Evolutionary conservation across 2,113 vertebrate genomes (phyloP).

Genomic region (Nicator chloris): DNA sequence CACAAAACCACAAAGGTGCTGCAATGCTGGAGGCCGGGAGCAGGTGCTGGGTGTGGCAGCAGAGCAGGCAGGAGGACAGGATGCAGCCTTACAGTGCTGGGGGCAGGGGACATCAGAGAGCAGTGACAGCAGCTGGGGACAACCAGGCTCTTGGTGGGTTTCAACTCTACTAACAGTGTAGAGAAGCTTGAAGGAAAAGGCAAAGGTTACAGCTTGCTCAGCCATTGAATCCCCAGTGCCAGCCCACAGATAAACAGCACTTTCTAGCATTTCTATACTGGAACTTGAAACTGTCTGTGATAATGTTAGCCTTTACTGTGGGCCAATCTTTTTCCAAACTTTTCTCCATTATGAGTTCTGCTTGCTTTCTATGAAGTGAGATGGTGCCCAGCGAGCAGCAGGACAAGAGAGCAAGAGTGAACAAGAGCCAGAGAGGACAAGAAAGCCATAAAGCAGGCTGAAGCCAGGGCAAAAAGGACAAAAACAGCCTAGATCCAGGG

Average conservation of each 20-base stretch:
- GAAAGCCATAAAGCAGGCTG: neutral
- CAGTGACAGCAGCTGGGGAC: neutral
- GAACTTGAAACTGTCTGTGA: neutral
- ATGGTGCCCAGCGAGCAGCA: no score
- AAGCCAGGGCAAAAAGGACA: neutral
- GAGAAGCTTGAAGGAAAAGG: neutral
- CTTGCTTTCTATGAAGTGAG: neutral
- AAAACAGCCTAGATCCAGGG: no score
- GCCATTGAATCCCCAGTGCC: neutral
- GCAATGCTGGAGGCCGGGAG: neutral
- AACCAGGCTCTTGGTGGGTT: neutral
- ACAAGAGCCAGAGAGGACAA: neutral
- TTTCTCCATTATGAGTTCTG: neutral
- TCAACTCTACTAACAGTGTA: neutral
- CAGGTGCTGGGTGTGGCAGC: fast-evolving
- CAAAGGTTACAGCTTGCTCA: neutral
- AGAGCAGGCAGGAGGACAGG: no score
- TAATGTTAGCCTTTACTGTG: neutral
- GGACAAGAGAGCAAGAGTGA: no score
- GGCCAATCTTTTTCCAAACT: neutral
- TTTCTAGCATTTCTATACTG: neutral
- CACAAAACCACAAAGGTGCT: neutral
- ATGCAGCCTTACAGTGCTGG: neutral
- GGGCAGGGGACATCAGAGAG: neutral
- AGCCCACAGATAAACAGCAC: neutral